A percentile compares a stretch with the other conserved stretches of the same genome.
phyloP scores from a whole-genome alignment of 2,113 vertebrate species.

The Phylloscopus trochilus region DNA sequence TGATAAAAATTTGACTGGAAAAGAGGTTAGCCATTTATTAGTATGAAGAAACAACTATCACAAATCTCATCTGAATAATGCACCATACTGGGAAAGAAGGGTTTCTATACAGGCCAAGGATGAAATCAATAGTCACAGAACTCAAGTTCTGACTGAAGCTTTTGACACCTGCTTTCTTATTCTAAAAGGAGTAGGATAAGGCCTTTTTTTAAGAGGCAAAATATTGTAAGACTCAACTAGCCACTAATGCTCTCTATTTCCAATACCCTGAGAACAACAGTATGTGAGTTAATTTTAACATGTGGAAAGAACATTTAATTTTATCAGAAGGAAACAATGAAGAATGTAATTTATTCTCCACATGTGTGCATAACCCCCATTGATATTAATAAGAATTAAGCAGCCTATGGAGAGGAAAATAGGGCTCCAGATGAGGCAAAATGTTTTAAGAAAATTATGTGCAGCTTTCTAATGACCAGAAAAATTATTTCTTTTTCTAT shows the following conservation, averaged over 20 bases:
- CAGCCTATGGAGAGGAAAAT: slow-evolving; percentile 54
- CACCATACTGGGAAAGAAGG: neutral
- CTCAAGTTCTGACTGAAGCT: neutral
- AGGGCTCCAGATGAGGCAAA: slow-evolving; percentile 33
- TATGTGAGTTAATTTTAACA: slow-evolving; percentile 37
- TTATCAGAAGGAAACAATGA: slow-evolving; percentile 59
- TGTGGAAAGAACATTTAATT: slow-evolving; percentile 56
- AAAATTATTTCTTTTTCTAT: slow-evolving; percentile 1
- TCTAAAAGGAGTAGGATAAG: neutral
- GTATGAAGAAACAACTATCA: neutral
- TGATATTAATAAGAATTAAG: slow-evolving; percentile 59
- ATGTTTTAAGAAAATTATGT: slow-evolving; percentile 50
- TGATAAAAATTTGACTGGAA: slow-evolving; percentile 4
- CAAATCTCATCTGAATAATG: neutral
- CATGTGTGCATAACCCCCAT: slow-evolving; percentile 35
- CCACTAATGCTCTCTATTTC: neutral
- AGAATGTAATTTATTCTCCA: slow-evolving; percentile 41
- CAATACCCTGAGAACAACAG: neutral
- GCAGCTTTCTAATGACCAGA: slow-evolving; percentile 25
- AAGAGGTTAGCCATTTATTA: neutral
- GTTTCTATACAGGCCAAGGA: neutral
- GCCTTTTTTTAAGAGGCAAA: neutral
- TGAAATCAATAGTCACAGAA: neutral
- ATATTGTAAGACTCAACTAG: neutral
- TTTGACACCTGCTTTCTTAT: neutral